These are phyloP conservation scores for Laothoe populi DNA, from an alignment of 2,888 invertebrate species.

Conservation along the genomic window DNA sequence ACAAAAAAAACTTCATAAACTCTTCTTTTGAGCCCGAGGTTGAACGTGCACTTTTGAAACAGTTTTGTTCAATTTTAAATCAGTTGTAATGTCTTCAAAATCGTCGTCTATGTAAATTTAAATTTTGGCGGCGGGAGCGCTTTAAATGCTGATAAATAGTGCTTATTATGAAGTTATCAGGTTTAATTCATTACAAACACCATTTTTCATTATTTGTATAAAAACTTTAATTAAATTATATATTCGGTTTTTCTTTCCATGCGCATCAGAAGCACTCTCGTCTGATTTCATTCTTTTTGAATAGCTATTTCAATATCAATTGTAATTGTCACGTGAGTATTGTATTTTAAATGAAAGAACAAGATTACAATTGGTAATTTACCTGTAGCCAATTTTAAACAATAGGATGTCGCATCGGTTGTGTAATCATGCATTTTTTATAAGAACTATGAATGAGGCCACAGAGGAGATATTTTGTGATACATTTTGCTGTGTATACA, in stretches of 20 bases:
- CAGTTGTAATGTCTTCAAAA: not conserved
- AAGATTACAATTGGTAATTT: not conserved
- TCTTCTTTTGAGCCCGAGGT: too few species aligned
- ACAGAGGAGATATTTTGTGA: not conserved
- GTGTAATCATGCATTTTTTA: not conserved
- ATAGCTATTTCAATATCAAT: not conserved
- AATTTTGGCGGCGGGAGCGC: not conserved
- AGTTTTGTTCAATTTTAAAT: not conserved
- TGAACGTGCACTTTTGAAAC: not conserved
- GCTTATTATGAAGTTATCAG: too few species aligned
- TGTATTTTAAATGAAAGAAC: too few species aligned
- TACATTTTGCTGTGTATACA: too few species aligned
- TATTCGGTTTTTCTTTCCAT: not conserved
- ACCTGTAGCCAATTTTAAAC: not conserved
- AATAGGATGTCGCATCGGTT: not conserved
- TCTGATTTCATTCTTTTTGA: slow-evolving; percentile 6
- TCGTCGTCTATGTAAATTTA: slow-evolving; percentile 6
- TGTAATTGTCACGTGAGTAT: not conserved
- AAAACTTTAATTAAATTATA: too few species aligned
- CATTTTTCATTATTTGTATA: too few species aligned
- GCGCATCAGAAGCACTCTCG: slow-evolving; percentile 6
- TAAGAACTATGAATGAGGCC: not conserved
- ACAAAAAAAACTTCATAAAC: too few species aligned
- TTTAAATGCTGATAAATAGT: not conserved
- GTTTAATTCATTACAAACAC: too few species aligned